Conservation (phyloP, 2,888 invertebrate genomes). For the Drosophila merina region DNA sequence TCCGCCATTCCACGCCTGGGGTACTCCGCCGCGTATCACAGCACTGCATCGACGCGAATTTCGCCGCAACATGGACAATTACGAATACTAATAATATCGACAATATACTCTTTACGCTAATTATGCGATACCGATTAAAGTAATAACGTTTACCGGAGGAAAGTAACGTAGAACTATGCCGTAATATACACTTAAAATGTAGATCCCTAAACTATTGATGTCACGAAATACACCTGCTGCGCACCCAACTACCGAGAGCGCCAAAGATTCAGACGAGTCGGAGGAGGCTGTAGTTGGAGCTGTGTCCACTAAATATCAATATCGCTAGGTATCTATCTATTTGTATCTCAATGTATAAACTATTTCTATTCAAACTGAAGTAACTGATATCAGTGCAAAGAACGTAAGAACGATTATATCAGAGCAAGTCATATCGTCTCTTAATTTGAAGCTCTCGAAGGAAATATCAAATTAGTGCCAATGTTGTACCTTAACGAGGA, state of each 20-base stretch:
- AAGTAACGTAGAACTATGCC: slow-evolving; percentile 29
- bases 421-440: slow-evolving; percentile 60
- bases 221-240: slow-evolving; percentile 70
- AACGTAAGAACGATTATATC: slow-evolving; percentile 57
- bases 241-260: slow-evolving; percentile 43
- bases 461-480: slow-evolving; percentile 60
- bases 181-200: slow-evolving; percentile 26
- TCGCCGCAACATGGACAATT: slow-evolving; percentile 77
- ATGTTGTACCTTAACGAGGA: slow-evolving; percentile 63
- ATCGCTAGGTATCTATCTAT: slow-evolving; percentile 30
- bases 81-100: slow-evolving; percentile 69
- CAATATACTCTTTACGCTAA: slow-evolving; percentile 63
- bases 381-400: slow-evolving; percentile 76
- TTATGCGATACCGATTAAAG: slow-evolving; percentile 37
- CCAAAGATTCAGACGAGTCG: slow-evolving; percentile 26
- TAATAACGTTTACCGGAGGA: slow-evolving; percentile 28
- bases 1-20: slow-evolving; percentile 78
- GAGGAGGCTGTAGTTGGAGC: slow-evolving; percentile 43
- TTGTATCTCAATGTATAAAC: slow-evolving; percentile 31
- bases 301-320: slow-evolving; percentile 54
- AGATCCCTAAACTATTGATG: slow-evolving; percentile 38
- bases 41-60: slow-evolving; percentile 84
- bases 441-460: slow-evolving; percentile 27
- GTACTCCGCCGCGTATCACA: slow-evolving; percentile 84
- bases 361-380: slow-evolving; percentile 49